Conservation (phyloP, 2,113 vertebrate species). For the Embiotoca jacksoni region DNA sequence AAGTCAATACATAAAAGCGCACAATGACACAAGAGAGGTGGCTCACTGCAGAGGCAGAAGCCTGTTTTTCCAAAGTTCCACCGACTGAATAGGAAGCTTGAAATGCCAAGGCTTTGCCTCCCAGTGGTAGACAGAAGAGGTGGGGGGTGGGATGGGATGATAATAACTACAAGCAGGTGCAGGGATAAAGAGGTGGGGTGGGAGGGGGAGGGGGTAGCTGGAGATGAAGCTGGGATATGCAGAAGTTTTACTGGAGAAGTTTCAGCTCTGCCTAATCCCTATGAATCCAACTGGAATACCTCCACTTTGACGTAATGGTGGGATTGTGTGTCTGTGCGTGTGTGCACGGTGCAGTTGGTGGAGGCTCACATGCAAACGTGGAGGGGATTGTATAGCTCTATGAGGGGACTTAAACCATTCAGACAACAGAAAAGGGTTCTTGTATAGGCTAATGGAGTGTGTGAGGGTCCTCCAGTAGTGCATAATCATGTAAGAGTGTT, state of each 20-base stretch:
- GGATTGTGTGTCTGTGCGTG: constrained; percentile 11
- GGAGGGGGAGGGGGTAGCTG: constrained; percentile 78
- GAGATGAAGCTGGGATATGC: constrained; percentile 75
- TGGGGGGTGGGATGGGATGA: constrained; percentile 40
- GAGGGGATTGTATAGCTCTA: constrained; percentile 75
- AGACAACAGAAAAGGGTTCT: constrained; percentile 30
- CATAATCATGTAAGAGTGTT: not conserved
- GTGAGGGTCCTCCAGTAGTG: constrained; percentile 27
- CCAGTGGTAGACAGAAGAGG: constrained; percentile 53
- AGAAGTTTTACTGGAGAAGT: constrained; percentile 75
- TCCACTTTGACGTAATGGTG: constrained; percentile 70
- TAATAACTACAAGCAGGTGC: constrained; percentile 90
- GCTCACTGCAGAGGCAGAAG: constrained; percentile 31
- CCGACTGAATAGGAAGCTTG: constrained; percentile 73
- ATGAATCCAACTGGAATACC: constrained; percentile 77
- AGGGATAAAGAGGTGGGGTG: constrained; percentile 71
- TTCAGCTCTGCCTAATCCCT: constrained; percentile 77
- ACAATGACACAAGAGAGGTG: constrained; percentile 51
- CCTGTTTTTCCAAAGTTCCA: constrained; percentile 44
- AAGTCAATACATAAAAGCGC: constrained; percentile 64
- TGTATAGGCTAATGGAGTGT: constrained; percentile 24
- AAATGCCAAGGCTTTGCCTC: constrained; percentile 76
- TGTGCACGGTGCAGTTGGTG: constrained; percentile 54
- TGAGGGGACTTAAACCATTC: constrained; percentile 47
- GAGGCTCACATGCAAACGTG: constrained; percentile 75